Conservation (phyloP, 2,888 invertebrate genomes). For the Diloba caeruleocephala region DNA sequence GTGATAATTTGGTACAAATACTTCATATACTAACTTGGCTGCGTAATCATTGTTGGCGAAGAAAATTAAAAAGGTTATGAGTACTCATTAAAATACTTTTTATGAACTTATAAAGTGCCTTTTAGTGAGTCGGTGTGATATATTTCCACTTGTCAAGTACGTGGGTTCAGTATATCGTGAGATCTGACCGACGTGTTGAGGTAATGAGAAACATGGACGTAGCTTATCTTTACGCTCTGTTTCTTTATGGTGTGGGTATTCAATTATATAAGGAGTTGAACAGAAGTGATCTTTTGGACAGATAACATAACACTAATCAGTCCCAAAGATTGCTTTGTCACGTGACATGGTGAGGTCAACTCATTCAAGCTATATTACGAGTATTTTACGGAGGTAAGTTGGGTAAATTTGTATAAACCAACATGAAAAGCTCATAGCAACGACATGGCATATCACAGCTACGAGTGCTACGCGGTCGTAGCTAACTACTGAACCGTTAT, state of each 20-base stretch:
- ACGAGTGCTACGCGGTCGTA: constrained; percentile 12
- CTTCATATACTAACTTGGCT: too few species aligned
- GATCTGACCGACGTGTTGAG: constrained; percentile 45
- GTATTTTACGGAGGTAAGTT: too few species aligned
- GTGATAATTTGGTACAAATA: too few species aligned
- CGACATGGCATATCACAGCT: not conserved
- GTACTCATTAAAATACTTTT: not conserved
- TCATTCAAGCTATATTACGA: too few species aligned
- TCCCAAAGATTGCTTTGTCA: too few species aligned
- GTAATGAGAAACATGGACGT: constrained; percentile 41
- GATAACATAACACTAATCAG: too few species aligned
- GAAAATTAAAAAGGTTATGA: too few species aligned
- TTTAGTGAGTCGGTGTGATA: constrained; percentile 14
- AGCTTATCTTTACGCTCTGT: constrained; percentile 32
- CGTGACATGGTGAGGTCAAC: too few species aligned
- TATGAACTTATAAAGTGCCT: not conserved
- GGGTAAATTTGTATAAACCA: too few species aligned
- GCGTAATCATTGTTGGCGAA: too few species aligned
- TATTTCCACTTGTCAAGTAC: not conserved
- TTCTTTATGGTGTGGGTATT: constrained; percentile 17
- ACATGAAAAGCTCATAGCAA: too few species aligned
- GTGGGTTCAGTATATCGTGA: constrained; percentile 30
- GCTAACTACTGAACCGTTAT: constrained; percentile 20
- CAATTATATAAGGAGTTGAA: constrained; percentile 7
- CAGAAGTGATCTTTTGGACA: too few species aligned